These are phyloP conservation scores for Cyanoramphus novaezelandiae DNA, from an alignment of 2,113 vertebrate genomes.

Conservation along the genomic window DNA sequence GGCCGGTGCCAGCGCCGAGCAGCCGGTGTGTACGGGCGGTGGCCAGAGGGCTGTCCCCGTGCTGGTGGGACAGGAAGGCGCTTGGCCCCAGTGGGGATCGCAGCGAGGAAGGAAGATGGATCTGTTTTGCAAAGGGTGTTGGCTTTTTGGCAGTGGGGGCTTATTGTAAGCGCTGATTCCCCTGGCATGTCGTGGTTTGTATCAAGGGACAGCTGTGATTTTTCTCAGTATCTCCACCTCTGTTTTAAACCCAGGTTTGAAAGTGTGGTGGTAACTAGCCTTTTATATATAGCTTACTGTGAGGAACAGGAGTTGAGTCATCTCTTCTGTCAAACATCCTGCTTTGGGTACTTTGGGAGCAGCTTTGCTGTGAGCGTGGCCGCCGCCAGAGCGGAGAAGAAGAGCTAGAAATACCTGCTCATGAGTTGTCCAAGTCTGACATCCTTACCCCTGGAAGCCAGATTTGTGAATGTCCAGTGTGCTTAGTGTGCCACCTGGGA, in stretches of 20 bases:
- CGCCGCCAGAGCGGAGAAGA: not conserved
- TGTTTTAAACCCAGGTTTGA: not conserved
- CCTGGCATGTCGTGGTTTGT: not conserved
- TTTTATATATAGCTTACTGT: conserved; percentile 14
- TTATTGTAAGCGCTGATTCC: not conserved
- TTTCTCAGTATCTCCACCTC: not conserved
- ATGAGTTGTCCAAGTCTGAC: not conserved
- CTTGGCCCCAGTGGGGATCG: not conserved
- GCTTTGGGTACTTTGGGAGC: not conserved
- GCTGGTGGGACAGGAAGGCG: not conserved
- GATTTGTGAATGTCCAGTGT: not conserved
- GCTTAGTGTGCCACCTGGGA: not conserved
- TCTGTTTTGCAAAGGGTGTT: not conserved
- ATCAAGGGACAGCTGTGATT: not conserved
- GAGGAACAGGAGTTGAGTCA: conserved; percentile 52
- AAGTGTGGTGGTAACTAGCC: not conserved
- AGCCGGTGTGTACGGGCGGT: not conserved
- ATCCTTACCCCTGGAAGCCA: not conserved
- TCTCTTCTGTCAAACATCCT: conserved; percentile 29
- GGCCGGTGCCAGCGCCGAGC: not conserved
- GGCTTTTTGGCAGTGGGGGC: not conserved
- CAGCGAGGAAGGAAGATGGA: not conserved
- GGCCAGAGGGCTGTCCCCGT: not conserved
- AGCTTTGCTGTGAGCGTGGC: not conserved
- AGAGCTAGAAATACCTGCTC: not conserved